Evolutionary conservation across 2,797 vertebrate species (phyloP), one percentile per base, ranked within the genome.

Genomic region (Liasis olivaceus): DNA sequence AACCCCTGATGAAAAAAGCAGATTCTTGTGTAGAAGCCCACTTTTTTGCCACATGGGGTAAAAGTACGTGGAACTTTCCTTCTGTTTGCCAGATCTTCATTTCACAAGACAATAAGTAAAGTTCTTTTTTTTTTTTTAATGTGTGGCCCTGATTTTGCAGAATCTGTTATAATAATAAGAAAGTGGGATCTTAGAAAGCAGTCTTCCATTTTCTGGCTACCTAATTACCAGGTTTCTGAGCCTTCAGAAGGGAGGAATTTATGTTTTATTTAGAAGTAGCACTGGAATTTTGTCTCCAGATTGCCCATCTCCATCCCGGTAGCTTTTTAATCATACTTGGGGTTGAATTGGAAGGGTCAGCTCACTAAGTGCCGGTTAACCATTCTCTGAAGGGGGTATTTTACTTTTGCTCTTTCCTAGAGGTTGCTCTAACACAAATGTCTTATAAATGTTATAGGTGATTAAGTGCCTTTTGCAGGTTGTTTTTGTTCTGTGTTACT

Each of bases 391-490:
- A 1, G 13, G 4, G n/a, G 64, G n/a, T 85, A 7, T 42, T 28
- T 87, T 47, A 59, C 66, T 81, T 81, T 28, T 17, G 24, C 54
- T 66, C 14, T 91, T 62, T 36, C 28, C 9, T 13, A 66, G 51
- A 31, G 2, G 8, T 47, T 63, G 58, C n/a, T 85, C 5, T 54
- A 60, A n/a, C 63, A 56, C 42, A 47, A 8, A 59, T 26, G 59
- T 59, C 59, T 84, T 59, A 66, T 54, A 85, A 84, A 63, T 15
- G 2, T 69, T 14, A 63, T 28, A 56, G n/a, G 12, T 64, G 15
- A 31, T 87, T 62, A 93, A 90, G 86, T 94, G 86, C 91, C 93
- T 94, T 92, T 90, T 85, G 54, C 36, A 90, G 42, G 7, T 15
- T 63, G n/a, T 6, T 51, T 28, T 60, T 42, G 1, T 13, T 15